Conservation (phyloP, 2,888 invertebrate genomes). For the Tyria jacobaeae region DNA sequence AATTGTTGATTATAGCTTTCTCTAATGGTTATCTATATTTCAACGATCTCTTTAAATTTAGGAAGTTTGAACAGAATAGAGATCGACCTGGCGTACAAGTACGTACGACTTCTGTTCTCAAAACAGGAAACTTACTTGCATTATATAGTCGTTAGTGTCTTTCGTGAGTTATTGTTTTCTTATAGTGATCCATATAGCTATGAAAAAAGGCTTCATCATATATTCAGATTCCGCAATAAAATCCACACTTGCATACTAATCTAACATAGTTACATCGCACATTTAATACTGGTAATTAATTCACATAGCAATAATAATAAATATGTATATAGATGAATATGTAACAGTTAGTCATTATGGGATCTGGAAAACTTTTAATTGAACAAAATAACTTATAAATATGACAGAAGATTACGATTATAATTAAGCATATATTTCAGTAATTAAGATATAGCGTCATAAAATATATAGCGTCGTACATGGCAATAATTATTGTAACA, state of each 20-base stretch:
- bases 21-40: not conserved
- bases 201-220: slow-evolving; percentile 22
- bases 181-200: slow-evolving; percentile 17
- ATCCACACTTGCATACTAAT: not conserved
- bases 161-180: slow-evolving; percentile 56
- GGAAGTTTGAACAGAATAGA: not conserved
- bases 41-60: not conserved
- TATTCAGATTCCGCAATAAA: slow-evolving; percentile 11
- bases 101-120: slow-evolving; percentile 48
- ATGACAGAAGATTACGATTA: not conserved
- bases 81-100: slow-evolving; percentile 31
- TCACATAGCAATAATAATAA: slow-evolving; percentile 23
- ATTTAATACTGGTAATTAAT: slow-evolving; percentile 27
- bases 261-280: slow-evolving; percentile 4
- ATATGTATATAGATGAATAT: slow-evolving; percentile 39
- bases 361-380: slow-evolving; percentile 43
- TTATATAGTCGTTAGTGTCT: slow-evolving; percentile 54
- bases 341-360: slow-evolving; percentile 38
- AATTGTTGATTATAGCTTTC: not conserved
- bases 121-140: slow-evolving; percentile 58
- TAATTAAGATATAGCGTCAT: too few species aligned
- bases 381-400: slow-evolving; percentile 26
- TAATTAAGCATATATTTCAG: not conserved
- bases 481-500: not conserved
- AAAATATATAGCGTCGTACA: not conserved